Evolutionary conservation across 2,797 vertebrate species (phyloP).

Genomic region (Malurus leucopterus): DNA sequence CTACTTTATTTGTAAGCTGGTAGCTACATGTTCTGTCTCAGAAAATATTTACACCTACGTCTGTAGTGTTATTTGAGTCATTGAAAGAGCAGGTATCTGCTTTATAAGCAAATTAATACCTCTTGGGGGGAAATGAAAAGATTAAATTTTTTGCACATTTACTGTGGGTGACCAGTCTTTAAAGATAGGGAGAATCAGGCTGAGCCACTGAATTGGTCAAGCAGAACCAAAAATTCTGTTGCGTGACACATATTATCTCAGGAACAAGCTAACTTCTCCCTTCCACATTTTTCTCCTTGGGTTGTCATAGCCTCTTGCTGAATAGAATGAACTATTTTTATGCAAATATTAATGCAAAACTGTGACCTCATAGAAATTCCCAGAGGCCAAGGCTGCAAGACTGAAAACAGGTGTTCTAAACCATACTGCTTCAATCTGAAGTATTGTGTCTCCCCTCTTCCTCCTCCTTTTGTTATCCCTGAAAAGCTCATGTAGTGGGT

Average conservation of each 20-base stretch:
- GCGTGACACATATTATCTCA: neutral
- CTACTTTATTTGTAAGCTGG: neutral
- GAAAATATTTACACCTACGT: neutral
- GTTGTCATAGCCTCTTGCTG: neutral
- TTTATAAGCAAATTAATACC: neutral
- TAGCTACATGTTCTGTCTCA: neutral
- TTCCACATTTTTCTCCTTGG: neutral
- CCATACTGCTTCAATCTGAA: neutral
- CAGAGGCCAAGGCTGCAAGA: neutral
- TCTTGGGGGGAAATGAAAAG: neutral
- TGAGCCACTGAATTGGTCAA: neutral
- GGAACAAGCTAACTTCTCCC: neutral
- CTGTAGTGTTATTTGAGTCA: neutral
- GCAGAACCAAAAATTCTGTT: neutral
- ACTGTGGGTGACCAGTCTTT: neutral
- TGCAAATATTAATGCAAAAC: conserved; percentile 20
- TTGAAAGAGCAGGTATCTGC: neutral
- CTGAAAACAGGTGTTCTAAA: neutral
- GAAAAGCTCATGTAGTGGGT: neutral
- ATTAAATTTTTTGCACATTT: neutral
- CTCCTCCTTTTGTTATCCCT: neutral
- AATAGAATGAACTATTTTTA: neutral
- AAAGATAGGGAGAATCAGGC: neutral
- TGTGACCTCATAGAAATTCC: neutral
- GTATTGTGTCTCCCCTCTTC: neutral